Evolutionary conservation across 2,113 vertebrate genomes (phyloP).

Genomic region (Stigmatopora argus): DNA sequence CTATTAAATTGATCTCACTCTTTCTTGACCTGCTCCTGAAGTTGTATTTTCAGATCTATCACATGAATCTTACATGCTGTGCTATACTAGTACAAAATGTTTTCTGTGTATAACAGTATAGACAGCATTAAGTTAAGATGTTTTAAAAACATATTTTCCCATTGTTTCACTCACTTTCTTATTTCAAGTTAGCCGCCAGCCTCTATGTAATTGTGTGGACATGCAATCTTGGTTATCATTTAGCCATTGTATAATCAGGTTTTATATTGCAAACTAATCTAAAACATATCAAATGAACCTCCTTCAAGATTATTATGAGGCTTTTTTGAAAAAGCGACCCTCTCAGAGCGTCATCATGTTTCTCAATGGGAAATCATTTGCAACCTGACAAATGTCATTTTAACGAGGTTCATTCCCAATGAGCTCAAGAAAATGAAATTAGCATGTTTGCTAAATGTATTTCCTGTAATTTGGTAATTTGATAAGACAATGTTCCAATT

Average conservation of each 20-base stretch:
- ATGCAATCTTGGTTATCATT: constrained; percentile 33
- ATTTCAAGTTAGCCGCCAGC: background rate
- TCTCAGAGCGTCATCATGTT: constrained; percentile 25
- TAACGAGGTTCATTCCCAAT: background rate
- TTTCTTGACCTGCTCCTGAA: too few species aligned
- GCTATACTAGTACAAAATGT: background rate
- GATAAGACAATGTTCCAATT: background rate
- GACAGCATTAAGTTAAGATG: background rate
- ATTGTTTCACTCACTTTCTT: background rate
- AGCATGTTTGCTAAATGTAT: constrained; percentile 25
- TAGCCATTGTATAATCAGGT: constrained; percentile 26
- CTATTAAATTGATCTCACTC: background rate
- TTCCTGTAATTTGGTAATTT: background rate
- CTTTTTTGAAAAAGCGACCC: constrained; percentile 8
- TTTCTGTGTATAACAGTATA: background rate
- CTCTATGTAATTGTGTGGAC: constrained; percentile 14
- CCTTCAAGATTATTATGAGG: background rate
- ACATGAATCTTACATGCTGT: too few species aligned
- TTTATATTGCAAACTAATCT: constrained; percentile 6
- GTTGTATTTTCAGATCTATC: too few species aligned
- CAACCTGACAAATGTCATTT: constrained; percentile 14
- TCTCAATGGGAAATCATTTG: constrained; percentile 32
- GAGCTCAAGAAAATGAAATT: constrained; percentile 33
- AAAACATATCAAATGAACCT: background rate
- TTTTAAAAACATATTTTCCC: background rate